Evolutionary conservation across 2,888 invertebrate species (phyloP).

Genomic region (Blastobasis lacticolella): DNA sequence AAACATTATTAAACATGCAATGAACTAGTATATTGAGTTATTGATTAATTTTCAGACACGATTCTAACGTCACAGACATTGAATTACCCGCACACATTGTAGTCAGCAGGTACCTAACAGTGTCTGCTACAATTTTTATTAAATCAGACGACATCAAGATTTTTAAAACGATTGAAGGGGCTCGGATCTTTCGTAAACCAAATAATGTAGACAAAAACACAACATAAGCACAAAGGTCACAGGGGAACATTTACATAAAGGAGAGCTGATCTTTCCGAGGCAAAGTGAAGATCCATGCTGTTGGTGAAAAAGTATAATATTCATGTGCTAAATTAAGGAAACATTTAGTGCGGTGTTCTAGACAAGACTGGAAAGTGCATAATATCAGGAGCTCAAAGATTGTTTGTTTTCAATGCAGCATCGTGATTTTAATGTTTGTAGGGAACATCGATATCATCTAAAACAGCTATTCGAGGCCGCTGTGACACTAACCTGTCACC

Average conservation of each 20-base stretch:
- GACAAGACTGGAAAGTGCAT: slow-evolving; percentile 56
- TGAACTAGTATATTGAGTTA: too few species aligned
- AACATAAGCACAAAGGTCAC: slow-evolving; percentile 15
- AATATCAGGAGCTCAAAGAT: slow-evolving; percentile 34
- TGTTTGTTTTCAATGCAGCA: slow-evolving; percentile 32
- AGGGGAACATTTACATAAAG: slow-evolving; percentile 6
- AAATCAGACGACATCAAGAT: slow-evolving; percentile 4
- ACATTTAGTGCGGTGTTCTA: slow-evolving; percentile 62
- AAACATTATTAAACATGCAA: too few species aligned
- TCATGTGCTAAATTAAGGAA: slow-evolving; percentile 48
- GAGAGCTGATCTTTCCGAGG: slow-evolving; percentile 10
- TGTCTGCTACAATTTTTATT: too few species aligned
- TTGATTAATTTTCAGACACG: too few species aligned
- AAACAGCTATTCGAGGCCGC: slow-evolving; percentile 48
- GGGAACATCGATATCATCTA: slow-evolving; percentile 52
- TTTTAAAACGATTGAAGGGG: not conserved
- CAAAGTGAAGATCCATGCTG: slow-evolving; percentile 44
- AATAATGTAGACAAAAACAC: not conserved
- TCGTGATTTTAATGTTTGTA: slow-evolving; percentile 27
- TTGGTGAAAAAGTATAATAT: slow-evolving; percentile 29
- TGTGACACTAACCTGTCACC: slow-evolving; percentile 73
- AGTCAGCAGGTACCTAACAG: too few species aligned
- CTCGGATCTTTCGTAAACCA: not conserved
- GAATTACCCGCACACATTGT: too few species aligned
- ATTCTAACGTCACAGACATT: too few species aligned